Percentiles rank a stretch among this genome's conserved stretches.
Conservation (phyloP, 2,113 vertebrate species). For the Hypomesus transpacificus region DNA sequence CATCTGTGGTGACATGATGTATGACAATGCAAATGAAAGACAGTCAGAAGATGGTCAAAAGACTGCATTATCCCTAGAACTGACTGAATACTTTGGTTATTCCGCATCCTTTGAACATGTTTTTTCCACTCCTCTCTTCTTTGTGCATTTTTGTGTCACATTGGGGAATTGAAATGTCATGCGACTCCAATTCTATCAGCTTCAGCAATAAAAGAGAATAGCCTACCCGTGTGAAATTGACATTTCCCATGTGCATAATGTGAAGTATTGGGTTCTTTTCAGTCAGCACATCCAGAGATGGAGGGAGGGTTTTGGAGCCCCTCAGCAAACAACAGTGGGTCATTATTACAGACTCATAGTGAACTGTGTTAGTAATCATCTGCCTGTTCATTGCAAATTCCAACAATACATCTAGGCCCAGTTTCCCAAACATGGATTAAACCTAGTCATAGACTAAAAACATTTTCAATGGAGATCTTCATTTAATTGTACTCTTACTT, state of each 20-base stretch:
- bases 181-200: constrained; percentile 9
- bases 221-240: constrained; percentile 3
- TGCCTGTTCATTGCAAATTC: neutral
- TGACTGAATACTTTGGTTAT: no score
- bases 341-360: neutral
- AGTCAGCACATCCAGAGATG: neutral
- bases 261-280: neutral
- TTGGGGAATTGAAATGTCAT: neutral
- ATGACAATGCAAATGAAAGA: neutral
- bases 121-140: neutral
- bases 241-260: constrained; percentile 11
- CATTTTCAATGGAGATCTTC: neutral
- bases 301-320: neutral
- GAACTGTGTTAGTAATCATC: neutral
- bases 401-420: neutral
- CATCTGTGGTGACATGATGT: neutral
- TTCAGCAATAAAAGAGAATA: constrained; percentile 5
- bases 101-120: neutral
- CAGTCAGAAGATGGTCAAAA: neutral
- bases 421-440: neutral
- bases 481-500: neutral
- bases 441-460: neutral
- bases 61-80: no score
- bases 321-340: neutral
- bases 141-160: neutral